Percentiles rank a stretch among this genome's conserved stretches.
phyloP scores from a whole-genome alignment of 2,797 vertebrate genomes.

The Scarus forsteni region DNA sequence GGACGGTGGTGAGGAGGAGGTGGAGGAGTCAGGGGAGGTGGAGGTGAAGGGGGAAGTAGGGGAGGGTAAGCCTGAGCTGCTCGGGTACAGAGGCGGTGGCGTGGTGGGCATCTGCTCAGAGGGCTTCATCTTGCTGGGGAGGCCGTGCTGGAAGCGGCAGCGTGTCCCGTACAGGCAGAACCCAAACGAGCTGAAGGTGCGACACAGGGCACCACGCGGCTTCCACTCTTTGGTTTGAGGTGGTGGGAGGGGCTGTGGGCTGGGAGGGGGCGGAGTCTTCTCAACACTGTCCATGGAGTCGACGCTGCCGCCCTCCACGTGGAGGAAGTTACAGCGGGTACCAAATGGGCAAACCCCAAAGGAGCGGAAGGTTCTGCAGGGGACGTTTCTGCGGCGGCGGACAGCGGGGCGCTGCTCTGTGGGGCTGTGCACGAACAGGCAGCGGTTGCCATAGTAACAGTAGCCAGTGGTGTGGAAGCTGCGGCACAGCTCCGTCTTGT shows the following conservation, averaged over 20 bases:
- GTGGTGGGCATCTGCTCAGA: background rate
- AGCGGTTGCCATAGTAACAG: constrained; percentile 85
- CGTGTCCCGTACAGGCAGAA: constrained; percentile 86
- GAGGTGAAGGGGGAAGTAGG: constrained; percentile 54
- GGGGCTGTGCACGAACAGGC: constrained; percentile 83
- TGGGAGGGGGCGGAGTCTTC: background rate
- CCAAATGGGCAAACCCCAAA: constrained; percentile 84
- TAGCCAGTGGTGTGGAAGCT: constrained; percentile 80
- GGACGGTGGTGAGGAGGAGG: constrained; percentile 65
- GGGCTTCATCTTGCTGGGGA: constrained; percentile 70
- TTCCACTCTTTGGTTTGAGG: constrained; percentile 62
- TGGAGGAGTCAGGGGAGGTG: constrained; percentile 51
- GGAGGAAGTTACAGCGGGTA: constrained; percentile 82
- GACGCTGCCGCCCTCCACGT: constrained; percentile 35
- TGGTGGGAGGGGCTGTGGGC: constrained; percentile 23
- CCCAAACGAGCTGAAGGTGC: constrained; percentile 83
- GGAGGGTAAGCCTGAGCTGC: constrained; percentile 63
- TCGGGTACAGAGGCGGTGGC: constrained; percentile 23
- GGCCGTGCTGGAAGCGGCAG: constrained; percentile 84
- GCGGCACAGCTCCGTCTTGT: constrained; percentile 86
- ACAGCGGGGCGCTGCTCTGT: constrained; percentile 76
- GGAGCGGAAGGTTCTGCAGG: constrained; percentile 79
- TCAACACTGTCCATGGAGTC: constrained; percentile 25
- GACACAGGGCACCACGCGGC: constrained; percentile 76
- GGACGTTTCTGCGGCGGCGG: constrained; percentile 67